phyloP scores from a whole-genome alignment of 1,140 invertebrate species.

The Pogonomyrmex barbatus region DNA sequence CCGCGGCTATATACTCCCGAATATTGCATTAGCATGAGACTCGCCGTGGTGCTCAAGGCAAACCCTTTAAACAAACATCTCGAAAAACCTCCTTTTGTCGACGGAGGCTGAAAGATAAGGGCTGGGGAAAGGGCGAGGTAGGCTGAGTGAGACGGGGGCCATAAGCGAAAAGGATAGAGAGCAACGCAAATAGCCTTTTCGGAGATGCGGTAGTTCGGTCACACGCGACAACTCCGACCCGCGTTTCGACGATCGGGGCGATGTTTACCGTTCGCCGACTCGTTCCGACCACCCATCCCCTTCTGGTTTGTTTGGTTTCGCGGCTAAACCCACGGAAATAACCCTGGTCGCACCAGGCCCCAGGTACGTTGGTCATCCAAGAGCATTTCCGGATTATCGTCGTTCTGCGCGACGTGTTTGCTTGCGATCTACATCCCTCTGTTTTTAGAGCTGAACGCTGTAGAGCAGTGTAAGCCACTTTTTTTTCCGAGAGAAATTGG shows the following conservation, averaged over 20 bases:
- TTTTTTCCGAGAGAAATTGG: background rate
- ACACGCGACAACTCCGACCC: conserved; percentile 31
- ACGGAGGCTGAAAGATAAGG: conserved; percentile 43
- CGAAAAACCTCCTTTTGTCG: conserved; percentile 44
- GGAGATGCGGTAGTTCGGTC: conserved; percentile 12
- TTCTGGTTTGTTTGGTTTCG: conserved; percentile 69
- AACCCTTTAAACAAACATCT: conserved; percentile 59
- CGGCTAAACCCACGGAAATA: conserved; percentile 69
- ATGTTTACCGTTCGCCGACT: conserved; percentile 61
- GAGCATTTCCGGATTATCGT: conserved; percentile 62
- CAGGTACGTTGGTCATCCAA: conserved; percentile 14
- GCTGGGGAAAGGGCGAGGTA: background rate
- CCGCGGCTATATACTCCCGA: conserved; percentile 65
- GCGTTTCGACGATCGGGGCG: conserved; percentile 41
- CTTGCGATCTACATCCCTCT: conserved; percentile 32
- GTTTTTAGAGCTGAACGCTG: conserved; percentile 39
- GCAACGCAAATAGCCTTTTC: conserved; percentile 54
- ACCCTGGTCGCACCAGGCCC: conserved; percentile 52
- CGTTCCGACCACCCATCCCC: conserved; percentile 48
- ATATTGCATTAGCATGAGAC: conserved; percentile 74
- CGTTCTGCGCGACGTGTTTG: conserved; percentile 62
- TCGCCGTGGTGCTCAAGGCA: conserved; percentile 11
- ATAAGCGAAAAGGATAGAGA: conserved; percentile 39
- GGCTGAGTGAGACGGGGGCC: background rate
- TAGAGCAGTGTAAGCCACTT: conserved; percentile 23